Conservation (phyloP, 2,113 vertebrate species). For the Gavialis gangeticus region DNA sequence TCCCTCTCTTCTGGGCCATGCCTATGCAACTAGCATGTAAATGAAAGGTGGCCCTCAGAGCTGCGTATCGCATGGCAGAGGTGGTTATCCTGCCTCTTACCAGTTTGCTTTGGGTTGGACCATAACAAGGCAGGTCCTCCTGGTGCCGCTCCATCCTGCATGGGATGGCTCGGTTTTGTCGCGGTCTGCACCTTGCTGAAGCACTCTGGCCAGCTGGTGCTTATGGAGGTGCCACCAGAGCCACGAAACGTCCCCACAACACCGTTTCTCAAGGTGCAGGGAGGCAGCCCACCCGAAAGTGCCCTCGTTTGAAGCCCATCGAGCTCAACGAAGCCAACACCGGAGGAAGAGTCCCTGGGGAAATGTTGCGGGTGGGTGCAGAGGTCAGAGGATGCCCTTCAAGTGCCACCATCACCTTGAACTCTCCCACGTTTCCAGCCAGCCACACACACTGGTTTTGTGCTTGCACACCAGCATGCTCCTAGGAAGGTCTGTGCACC, state of each 20-base stretch:
- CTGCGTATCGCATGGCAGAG: neutral
- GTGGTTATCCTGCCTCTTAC: neutral
- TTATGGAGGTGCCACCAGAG: neutral
- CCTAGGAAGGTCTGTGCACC: too few species aligned
- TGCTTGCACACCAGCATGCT: too few species aligned
- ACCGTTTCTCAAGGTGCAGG: too few species aligned
- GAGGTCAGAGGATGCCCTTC: neutral
- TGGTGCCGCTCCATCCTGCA: too few species aligned
- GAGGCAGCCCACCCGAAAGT: neutral
- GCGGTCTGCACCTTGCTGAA: neutral
- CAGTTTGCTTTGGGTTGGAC: neutral
- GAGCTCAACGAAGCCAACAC: too few species aligned
- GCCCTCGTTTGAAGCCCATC: too few species aligned
- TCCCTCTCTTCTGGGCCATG: neutral
- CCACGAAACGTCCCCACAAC: neutral
- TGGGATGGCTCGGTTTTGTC: neutral
- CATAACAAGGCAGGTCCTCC: neutral
- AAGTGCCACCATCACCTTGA: neutral
- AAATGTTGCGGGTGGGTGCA: neutral
- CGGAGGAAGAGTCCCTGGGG: neutral
- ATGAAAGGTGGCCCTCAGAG: neutral
- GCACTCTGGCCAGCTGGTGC: neutral
- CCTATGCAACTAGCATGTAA: neutral
- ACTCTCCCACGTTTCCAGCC: neutral
- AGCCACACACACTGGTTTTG: too few species aligned